These are phyloP conservation scores for Hyalella azteca DNA, from an alignment of 2,888 invertebrate species.

Conservation along the genomic window DNA sequence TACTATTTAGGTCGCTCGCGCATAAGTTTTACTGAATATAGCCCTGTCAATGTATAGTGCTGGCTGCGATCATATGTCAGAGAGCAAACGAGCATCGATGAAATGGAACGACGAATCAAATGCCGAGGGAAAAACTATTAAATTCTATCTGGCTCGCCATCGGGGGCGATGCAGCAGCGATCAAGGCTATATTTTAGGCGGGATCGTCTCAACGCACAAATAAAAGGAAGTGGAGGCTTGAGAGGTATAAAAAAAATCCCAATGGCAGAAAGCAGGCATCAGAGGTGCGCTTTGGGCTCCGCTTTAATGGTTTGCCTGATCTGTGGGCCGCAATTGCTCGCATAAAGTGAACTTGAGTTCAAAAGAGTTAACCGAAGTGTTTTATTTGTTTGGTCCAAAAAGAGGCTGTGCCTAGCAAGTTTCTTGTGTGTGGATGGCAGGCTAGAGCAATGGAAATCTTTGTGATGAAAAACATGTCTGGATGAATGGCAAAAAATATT, in stretches of 20 bases:
- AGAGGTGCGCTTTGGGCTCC: constrained; percentile 1
- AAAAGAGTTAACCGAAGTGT: background rate
- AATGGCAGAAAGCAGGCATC: constrained; percentile 18
- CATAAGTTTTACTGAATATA: no score
- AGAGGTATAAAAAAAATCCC: constrained; percentile 17
- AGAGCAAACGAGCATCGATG: background rate
- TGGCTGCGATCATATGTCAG: background rate
- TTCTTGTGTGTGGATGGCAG: no score
- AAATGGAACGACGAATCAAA: background rate
- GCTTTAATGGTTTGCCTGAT: constrained; percentile 14
- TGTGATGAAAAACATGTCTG: no score
- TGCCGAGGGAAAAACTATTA: background rate
- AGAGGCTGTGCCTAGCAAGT: no score
- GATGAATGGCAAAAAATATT: no score
- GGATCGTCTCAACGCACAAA: constrained; percentile 34
- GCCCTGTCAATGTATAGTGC: no score
- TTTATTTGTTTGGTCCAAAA: no score
- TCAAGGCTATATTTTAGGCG: constrained; percentile 4
- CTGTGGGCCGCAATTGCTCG: background rate
- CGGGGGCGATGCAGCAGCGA: constrained; percentile 10
- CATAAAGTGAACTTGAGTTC: background rate
- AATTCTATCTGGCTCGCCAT: constrained; percentile 30
- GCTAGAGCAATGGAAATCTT: no score
- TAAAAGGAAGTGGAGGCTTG: constrained; percentile 13
- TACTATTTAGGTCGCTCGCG: no score